Evolutionary conservation across 23 tunicate genomes (phyloP), one percentile per base, ranked within the genome.

Genomic region (Styela plicata): DNA sequence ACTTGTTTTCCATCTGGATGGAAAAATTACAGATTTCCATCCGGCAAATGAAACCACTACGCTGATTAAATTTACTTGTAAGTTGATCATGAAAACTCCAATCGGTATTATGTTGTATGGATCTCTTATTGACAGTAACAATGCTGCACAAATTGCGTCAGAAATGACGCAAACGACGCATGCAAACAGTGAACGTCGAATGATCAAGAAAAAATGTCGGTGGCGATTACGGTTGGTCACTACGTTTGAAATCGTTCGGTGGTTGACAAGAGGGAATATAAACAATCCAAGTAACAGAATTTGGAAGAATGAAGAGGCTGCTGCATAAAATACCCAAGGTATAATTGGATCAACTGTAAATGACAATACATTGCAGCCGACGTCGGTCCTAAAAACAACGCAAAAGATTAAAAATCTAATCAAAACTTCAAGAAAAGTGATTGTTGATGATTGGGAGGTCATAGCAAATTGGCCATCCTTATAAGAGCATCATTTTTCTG

Each of bases 251-350:
- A 44, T 44, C 13, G 57, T 44, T 44, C 57, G 57, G 61, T 86
- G 84, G 66, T 79, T 86, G 10, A 79, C 57, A 2, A 86, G 84
- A 26, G 89, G 89, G 34, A 69, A 86, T 2, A 86, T 19, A 61
- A 86, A 35, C n/a, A 86, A 29, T 2, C 84, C 84, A 10, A 86
- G 79, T 37, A 86, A 79, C 62, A 86, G 66, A 10, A 70, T 24
- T 2, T 83, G 70, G 52, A 79, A 86, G 24, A 79, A 23, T 21
- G 71, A 63, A 2, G 80, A 67, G 13, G 57, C 7, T 44, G 57
- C 57, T 44, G 57, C 57, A 13, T 44, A 44, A 13, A 44, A 44
- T 13, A 44, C 57, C 57, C 57, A 44, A 7, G 57, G 57, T 44
- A 44, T 44, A 7, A 5, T 44, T 7, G 57, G 57, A 44, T 44